Base-by-base conservation (phyloP, 2,797 vertebrate species). In the Parauchenoglanis ngamensis region DNA sequence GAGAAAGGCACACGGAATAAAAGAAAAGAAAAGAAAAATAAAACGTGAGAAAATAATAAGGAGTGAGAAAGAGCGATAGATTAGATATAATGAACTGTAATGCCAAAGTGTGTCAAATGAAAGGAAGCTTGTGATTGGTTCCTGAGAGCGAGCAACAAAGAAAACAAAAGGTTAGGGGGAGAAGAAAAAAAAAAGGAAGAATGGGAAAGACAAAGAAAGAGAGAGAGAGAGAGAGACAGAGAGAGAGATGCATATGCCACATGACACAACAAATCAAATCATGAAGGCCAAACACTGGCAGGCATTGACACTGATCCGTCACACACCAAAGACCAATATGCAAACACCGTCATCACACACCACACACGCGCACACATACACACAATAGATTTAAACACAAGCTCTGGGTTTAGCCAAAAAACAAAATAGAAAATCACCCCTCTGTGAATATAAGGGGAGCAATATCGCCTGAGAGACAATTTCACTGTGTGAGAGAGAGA, bases 41-140 rank as follows among this genome's bases (percentile, higher is more conserved):
- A 90, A 93, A 90, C 63, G 2, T 92, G 81, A 87, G 89, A 92
- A 90, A 92, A 94, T 92, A 94, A 90, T 88, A 49, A 49, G 8
- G 81, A 95, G 28, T 91, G 93, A 89, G 89, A 93, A 85, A 92
- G 88, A 91, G 88, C 89, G 88, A 92, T 77, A 92, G 90, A 79
- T 79, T 49, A 61, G 68, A 92, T 11, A 78, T 13, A 52, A 28
- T 8, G 52, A 87, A 87, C 12, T 72, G n/a, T 5, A 84, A 84
- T 72, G 68, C 59, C 57, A 85, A 83, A 84, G 81, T 87, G 86
- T 82, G 28, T 87, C 78, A 86, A 89, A 89, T 35, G 63, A 88
- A 89, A 88, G 73, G 81, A 88, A 86, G 90, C 87, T 75, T 88
- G 87, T 88, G 82, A 90, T 83, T 90, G 87, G 70, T 89, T 88